These are phyloP conservation scores for Drosophila kikkawai DNA, from an alignment of 1,140 invertebrate species.

Conservation along the genomic window DNA sequence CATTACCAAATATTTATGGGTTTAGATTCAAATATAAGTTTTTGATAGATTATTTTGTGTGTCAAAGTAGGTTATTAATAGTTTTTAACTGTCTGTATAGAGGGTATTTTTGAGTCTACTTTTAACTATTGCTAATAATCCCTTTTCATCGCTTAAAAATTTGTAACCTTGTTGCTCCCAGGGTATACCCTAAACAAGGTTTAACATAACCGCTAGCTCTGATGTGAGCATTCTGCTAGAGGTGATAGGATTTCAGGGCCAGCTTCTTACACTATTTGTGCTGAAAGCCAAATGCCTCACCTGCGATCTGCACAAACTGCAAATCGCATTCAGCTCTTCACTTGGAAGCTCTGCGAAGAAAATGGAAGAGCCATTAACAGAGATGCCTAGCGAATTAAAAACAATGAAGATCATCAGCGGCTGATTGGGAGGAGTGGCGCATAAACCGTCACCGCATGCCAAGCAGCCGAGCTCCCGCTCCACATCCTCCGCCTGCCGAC, in stretches of 20 bases:
- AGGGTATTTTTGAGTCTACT: neutral
- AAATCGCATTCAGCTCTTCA: constrained; percentile 22
- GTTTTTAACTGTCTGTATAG: neutral
- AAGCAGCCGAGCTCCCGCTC: constrained; percentile 30
- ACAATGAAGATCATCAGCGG: constrained; percentile 75
- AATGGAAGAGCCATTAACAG: constrained; percentile 31
- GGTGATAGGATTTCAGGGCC: no score
- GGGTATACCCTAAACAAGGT: neutral
- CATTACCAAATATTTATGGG: neutral
- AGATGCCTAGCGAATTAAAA: constrained; percentile 70
- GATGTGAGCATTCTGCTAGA: neutral
- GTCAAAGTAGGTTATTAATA: neutral
- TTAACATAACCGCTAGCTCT: neutral
- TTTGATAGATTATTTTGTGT: no score
- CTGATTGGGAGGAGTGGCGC: constrained; percentile 70
- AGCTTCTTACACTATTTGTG: neutral
- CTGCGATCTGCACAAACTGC: constrained; percentile 3
- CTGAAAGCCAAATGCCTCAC: neutral
- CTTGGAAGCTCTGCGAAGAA: constrained; percentile 8
- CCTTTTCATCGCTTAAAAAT: neutral
- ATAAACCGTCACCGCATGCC: constrained; percentile 67
- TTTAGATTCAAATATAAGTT: no score
- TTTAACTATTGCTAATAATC: neutral
- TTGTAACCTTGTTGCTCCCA: neutral
- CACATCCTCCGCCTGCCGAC: constrained; percentile 1